Evolutionary conservation across 2,113 vertebrate species (phyloP), one percentile per base, ranked within the genome.

Genomic region (Bungarus multicinctus): DNA sequence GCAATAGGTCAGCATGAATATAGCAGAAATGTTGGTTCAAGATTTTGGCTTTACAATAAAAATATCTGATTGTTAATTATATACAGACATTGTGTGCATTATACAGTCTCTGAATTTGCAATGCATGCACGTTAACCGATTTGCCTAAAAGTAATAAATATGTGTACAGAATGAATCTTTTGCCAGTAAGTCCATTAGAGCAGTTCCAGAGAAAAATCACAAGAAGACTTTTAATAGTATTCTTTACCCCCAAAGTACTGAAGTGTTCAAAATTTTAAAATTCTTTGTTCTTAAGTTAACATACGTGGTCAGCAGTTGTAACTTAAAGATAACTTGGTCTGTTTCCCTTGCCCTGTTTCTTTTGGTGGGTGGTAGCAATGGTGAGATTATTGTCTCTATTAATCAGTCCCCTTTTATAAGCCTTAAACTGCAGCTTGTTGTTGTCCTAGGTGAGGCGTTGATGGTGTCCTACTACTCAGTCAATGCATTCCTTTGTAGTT

Each of bases 351-450:
- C 25, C 12, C 12, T 47, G 12, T 50, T 45, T 50, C 58, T 64
- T 58, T 90, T 90, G 57, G 27, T 22, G 23, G 23, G 53, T 57
- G 57, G 27, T 8, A 34, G 39, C 25, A 6, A 25, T 14, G 34
- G 12, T 30, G 20, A 9, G 10, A 69, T 90, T 50, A 54, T 55
- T 7, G 30, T n/a, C 60, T 69, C 57, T n/a, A 4, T 90, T 64
- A 8, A 3, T 64, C 89, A 69, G 16, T 18, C 39, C 89, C 14
- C 43, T 47, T 47, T 90, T 47, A 50, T 47, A 50, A 90, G 27
- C 8, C 18, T 90, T 18, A 34, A 81, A 54, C 87, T 94, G 95
- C 91, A 88, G 93, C 95, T 96, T 96, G 96, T 94, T 96, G 96
- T 94, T 96, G 91, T 94, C 89, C 57, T 64, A 91, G 89, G 54